Conservation (phyloP, 2,113 vertebrate species). For the Cairina moschata region DNA sequence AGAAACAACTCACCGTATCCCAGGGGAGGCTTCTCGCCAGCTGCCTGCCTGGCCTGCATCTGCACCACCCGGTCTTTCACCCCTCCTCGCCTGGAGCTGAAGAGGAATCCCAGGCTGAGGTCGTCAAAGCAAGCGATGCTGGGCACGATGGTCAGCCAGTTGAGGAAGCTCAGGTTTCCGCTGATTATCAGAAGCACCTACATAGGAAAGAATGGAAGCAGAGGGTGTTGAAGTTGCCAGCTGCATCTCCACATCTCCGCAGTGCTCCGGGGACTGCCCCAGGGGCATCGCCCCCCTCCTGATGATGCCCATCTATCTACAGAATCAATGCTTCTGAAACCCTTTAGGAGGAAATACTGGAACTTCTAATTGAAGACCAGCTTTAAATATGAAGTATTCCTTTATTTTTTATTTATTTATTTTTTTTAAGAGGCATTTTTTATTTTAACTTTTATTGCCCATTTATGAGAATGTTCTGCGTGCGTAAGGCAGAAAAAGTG, state of each 20-base stretch:
- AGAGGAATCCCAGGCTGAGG: slow-evolving; percentile 79
- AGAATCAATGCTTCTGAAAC: background rate
- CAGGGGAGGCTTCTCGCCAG: background rate
- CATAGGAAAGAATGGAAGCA: background rate
- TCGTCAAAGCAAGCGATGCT: slow-evolving; percentile 94
- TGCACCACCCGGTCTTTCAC: slow-evolving; percentile 64
- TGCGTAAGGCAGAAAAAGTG: background rate
- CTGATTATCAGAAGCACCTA: slow-evolving; percentile 89
- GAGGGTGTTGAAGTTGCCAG: background rate
- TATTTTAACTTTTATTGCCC: background rate
- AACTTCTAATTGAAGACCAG: background rate
- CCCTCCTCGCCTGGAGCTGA: slow-evolving; percentile 53
- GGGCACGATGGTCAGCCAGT: slow-evolving; percentile 96
- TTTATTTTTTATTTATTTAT: background rate
- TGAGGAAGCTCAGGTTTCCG: slow-evolving; percentile 96
- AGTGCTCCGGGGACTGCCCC: accelerated
- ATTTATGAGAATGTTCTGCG: background rate
- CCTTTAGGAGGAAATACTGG: background rate
- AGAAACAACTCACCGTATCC: slow-evolving; percentile 70
- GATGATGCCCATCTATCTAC: background rate
- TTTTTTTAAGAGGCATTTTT: background rate
- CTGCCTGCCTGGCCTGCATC: slow-evolving; percentile 66
- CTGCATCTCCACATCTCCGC: background rate
- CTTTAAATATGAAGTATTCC: background rate
- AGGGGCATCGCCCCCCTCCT: accelerated